Evolutionary conservation across 92 coral and sea anemone genomes (phyloP).

Genomic region (Scolanthus callimorphus): DNA sequence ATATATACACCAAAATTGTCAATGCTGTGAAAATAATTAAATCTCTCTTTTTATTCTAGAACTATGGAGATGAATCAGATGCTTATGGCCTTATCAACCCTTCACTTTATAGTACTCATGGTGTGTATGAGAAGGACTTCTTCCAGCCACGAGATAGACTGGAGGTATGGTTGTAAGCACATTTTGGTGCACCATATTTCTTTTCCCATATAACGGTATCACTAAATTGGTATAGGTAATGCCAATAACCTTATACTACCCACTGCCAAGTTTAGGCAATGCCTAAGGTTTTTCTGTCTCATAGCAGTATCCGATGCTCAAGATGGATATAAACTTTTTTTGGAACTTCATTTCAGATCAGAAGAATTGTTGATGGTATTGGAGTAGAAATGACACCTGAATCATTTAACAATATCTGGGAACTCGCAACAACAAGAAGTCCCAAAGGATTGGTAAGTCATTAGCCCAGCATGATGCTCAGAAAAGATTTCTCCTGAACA

Average conservation of each 20-base stretch:
- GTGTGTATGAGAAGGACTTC: conserved; percentile 93
- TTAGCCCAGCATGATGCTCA: too few relatives aligned
- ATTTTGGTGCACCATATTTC: too few relatives aligned
- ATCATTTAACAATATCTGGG: conserved; percentile 87
- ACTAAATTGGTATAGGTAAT: too few relatives aligned
- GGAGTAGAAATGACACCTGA: conserved; percentile 92
- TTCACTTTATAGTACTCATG: conserved; percentile 85
- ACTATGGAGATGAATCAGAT: conserved; percentile 99
- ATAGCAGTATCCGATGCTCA: too few relatives aligned
- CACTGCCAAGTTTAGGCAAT: too few relatives aligned
- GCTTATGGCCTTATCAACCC: conserved; percentile 97
- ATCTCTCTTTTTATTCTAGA: conserved; percentile 42
- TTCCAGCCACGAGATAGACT: conserved; percentile 83
- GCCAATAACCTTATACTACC: too few relatives aligned
- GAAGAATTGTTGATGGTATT: conserved; percentile 94
- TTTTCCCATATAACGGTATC: too few relatives aligned
- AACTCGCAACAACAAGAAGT: conserved; percentile 64
- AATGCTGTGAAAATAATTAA: neutral
- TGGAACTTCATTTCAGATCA: conserved; percentile 38
- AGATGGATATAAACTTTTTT: neutral
- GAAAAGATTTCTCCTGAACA: too few relatives aligned
- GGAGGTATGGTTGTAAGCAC: conserved; percentile 68
- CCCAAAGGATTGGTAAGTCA: conserved; percentile 76
- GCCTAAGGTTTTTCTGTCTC: too few relatives aligned
- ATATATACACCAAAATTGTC: neutral